Evolutionary conservation across 1,140 invertebrate species (phyloP), one percentile per base, ranked within the genome.

Genomic region (Platyscapa corneri): DNA sequence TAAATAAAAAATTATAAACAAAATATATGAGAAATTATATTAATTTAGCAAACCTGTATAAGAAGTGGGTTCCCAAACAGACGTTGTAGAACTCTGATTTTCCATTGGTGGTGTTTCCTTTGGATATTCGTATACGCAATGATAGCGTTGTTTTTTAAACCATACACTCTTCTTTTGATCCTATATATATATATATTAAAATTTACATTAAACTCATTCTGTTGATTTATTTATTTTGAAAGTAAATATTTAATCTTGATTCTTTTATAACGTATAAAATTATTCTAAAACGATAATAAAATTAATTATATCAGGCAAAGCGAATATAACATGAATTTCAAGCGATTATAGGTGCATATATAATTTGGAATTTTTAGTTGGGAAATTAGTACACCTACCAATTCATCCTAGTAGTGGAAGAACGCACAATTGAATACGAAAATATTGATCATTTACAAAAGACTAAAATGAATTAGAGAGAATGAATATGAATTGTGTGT

Each of bases 81-180:
- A 90, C 30, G 89, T 87, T 16, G 88, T 49, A 83, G 91, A 90
- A 81, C 86, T 89, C 83, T 90, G 91, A 86, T 60, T 89, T 42
- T 89, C 89, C 23, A 85, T 76, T 27, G 90, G 83, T 56, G 90
- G 85, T 18, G 93, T 93, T 91, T 97, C 96, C 88, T 96, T 95
- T 39, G 96, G 96, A 92, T 97, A 97, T 90, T 97, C 96, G 90
- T 97, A 97, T 64, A 97, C 96, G 89, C 96, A 96, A 90, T 97
- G 96, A 91, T 97, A 96, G 89, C 96, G 96, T 92, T 97, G 96
- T 87, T 96, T 96, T 90, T 97, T 97, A 93, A 97, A 97, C 91
- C 95, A 96, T 49, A 97, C 96, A 87, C 94, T 94, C 87, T 95
- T 95, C 89, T 95, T 95, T 86, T 92, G 91, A 88, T 93, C 92